These are phyloP conservation scores for Dorcus parallelipipedus DNA, from an alignment of 2,888 invertebrate species.

Conservation along the genomic window DNA sequence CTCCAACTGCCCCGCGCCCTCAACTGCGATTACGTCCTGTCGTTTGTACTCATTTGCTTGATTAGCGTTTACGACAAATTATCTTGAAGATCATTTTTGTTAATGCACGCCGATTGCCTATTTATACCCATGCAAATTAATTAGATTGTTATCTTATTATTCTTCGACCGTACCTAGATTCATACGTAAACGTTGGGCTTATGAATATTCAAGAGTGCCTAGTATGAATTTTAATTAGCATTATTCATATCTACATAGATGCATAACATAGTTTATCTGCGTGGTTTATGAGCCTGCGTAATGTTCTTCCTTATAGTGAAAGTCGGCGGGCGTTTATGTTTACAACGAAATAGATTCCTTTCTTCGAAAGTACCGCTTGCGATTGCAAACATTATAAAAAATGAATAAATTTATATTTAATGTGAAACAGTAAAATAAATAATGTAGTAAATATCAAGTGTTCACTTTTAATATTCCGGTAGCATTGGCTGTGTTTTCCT, in stretches of 20 bases:
- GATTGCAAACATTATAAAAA: too few species aligned
- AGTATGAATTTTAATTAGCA: not conserved
- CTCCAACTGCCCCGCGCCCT: slow-evolving; percentile 18
- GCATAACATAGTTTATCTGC: too few species aligned
- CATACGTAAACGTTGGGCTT: not conserved
- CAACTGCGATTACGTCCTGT: slow-evolving; percentile 23
- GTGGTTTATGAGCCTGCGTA: too few species aligned
- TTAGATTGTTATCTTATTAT: slow-evolving; percentile 9
- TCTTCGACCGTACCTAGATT: not conserved
- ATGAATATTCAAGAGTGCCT: not conserved
- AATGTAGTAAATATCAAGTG: too few species aligned
- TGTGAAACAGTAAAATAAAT: too few species aligned
- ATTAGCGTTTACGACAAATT: slow-evolving; percentile 24
- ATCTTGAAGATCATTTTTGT: slow-evolving; percentile 10
- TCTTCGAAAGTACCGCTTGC: too few species aligned
- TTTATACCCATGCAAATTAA: slow-evolving; percentile 13
- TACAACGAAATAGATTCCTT: too few species aligned
- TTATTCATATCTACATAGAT: not conserved
- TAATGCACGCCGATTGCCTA: slow-evolving; percentile 12
- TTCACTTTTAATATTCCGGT: too few species aligned
- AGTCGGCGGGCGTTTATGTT: too few species aligned
- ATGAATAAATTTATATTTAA: too few species aligned
- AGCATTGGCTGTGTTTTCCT: too few species aligned
- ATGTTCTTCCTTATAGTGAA: too few species aligned
- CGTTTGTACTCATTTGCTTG: slow-evolving; percentile 23